Evolutionary conservation across 2,888 invertebrate species (phyloP).

Genomic region (Phaonia tiefii): DNA sequence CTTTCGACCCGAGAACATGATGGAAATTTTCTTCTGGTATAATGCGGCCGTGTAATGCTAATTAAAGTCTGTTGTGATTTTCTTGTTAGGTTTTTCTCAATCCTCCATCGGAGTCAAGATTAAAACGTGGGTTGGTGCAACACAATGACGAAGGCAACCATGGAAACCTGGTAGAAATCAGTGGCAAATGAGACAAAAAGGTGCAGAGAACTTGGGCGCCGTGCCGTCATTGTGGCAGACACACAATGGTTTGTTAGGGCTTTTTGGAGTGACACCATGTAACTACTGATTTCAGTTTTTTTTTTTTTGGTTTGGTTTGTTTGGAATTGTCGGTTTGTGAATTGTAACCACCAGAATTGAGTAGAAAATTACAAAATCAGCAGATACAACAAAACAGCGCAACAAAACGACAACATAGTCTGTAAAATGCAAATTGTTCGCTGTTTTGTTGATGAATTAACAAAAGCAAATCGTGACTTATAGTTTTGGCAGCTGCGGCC

Average conservation of each 20-base stretch:
- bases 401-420: background rate
- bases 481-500: slow-evolving; percentile 68
- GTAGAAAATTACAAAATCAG: slow-evolving; percentile 18
- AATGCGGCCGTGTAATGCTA: slow-evolving; percentile 44
- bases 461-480: slow-evolving; percentile 70
- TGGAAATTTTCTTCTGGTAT: slow-evolving; percentile 16
- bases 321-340: slow-evolving; percentile 7
- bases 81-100: slow-evolving; percentile 15
- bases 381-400: background rate
- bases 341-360: slow-evolving; percentile 16
- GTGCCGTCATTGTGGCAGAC: slow-evolving; percentile 40
- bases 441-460: slow-evolving; percentile 68
- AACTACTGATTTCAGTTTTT: slow-evolving; percentile 66
- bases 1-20: slow-evolving; percentile 54
- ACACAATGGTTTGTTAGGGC: slow-evolving; percentile 59
- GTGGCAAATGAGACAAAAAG: background rate
- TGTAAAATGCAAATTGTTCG: slow-evolving; percentile 68
- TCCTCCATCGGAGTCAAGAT: background rate
- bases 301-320: slow-evolving; percentile 50
- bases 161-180: background rate
- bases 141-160: slow-evolving; percentile 11
- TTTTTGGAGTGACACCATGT: slow-evolving; percentile 64
- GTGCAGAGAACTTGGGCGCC: slow-evolving; percentile 59
- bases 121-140: slow-evolving; percentile 60
- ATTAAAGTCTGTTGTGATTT: slow-evolving; percentile 62